Evolutionary conservation across 2,888 invertebrate species (phyloP).

Genomic region (Leptinotarsa rubiginosa): DNA sequence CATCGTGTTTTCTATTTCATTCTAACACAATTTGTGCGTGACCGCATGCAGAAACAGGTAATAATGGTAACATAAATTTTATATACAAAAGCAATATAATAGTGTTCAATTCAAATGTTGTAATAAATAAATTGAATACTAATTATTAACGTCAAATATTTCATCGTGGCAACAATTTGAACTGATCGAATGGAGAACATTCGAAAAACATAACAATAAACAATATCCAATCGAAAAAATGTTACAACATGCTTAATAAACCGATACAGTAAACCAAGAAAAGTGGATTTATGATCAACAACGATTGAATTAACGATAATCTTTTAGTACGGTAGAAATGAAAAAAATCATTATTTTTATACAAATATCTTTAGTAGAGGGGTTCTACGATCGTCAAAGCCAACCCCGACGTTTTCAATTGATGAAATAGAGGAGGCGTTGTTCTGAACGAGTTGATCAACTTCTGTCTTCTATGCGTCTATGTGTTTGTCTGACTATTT

Average conservation of each 20-base stretch:
- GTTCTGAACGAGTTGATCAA: no score
- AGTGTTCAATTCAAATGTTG: slow-evolving; percentile 17
- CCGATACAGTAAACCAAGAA: slow-evolving; percentile 23
- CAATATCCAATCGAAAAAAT: slow-evolving; percentile 28
- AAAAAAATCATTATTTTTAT: background rate
- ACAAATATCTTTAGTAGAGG: no score
- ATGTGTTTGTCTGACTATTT: no score
- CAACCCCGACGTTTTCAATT: no score
- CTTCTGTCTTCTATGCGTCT: no score
- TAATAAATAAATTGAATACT: slow-evolving; percentile 19
- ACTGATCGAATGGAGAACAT: slow-evolving; percentile 17
- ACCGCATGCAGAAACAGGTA: slow-evolving; percentile 15
- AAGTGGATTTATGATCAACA: slow-evolving; percentile 27
- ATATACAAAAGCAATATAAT: slow-evolving; percentile 12
- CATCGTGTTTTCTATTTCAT: slow-evolving; percentile 1
- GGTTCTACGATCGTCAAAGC: no score
- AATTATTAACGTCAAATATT: slow-evolving; percentile 14
- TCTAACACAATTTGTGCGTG: background rate
- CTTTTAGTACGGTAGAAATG: slow-evolving; percentile 26
- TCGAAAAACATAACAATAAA: slow-evolving; percentile 28
- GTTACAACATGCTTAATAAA: slow-evolving; percentile 31
- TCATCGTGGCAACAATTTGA: slow-evolving; percentile 6
- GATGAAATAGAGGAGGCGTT: no score
- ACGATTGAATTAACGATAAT: background rate
- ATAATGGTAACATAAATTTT: slow-evolving; percentile 15